Evolutionary conservation across 2,888 invertebrate genomes (phyloP), one percentile per base, ranked within the genome.

Genomic region (Sminthurides aquaticus): DNA sequence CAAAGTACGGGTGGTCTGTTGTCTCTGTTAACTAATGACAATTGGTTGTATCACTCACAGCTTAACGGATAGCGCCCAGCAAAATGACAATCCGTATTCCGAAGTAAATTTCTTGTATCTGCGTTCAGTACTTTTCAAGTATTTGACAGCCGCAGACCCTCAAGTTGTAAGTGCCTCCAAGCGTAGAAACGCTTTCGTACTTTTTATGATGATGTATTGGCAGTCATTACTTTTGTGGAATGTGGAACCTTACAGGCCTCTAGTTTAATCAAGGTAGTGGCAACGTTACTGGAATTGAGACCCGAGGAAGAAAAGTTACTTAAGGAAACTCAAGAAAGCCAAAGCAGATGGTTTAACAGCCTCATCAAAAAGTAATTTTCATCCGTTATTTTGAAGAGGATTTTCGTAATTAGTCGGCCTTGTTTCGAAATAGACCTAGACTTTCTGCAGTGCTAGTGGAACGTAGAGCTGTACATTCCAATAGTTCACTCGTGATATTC

Each of bases 81-180:
- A 71, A 52, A 68, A 65, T 2, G 49, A 22, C 1, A 20, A 18
- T 22, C 20, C 43, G 15, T 27, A 5, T 8, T 24, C 18, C 2
- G 65, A 67, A 57, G 67, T 67, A 3, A 67, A 67, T 57, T 67
- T 65, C 28, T 59, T 64, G 49, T 67, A 67, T 49, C 28, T 67
- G 49, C 58, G 62, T 25, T 64, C 67, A 15, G 72, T 72, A 20
- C n/a, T 72, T 15, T 71, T 71, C 63, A 72, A 72, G 63, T 72
- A 65, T 60, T 66, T 72, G 3, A 72, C 72, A 25, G 67, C 66
- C 25, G 62, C 67, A 56, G 72, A 72, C 60, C 70, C 66, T 8
- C 72, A 72, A 64, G 69, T 72, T 43, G 67, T 67, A 58, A 67
- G 69, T 62, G 26, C n/a, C 2, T 3, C 34, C 20, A 28, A 18